Percentiles rank a stretch among this genome's conserved stretches.
Evolutionary conservation across 2,113 vertebrate species (phyloP).

Genomic region (Tapirus terrestris): DNA sequence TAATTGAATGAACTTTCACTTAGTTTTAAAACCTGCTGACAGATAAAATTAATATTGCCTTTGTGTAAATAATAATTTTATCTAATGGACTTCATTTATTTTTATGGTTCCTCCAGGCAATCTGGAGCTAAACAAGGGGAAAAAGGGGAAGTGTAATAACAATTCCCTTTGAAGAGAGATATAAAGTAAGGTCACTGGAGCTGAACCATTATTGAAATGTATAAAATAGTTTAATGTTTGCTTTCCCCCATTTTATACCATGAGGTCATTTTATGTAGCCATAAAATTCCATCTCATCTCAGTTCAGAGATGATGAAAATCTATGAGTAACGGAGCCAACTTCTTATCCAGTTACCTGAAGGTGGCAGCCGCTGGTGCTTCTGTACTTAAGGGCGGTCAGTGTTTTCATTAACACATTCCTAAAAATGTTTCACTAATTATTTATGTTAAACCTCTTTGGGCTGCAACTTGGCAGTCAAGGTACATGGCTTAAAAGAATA

Average conservation of each 20-base stretch:
- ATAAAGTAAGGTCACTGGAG: slow-evolving; percentile 70
- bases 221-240: slow-evolving; percentile 73
- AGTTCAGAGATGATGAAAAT: slow-evolving; percentile 20
- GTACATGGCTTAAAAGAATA: neutral
- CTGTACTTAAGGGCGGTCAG: fast-evolving
- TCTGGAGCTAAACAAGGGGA: slow-evolving; percentile 59
- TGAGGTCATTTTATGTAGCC: slow-evolving; percentile 55
- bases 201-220: slow-evolving; percentile 64
- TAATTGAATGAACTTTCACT: slow-evolving; percentile 50
- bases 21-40: slow-evolving; percentile 65
- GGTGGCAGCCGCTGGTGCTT: neutral
- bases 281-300: slow-evolving; percentile 56
- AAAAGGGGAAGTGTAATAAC: slow-evolving; percentile 37
- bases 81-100: slow-evolving; percentile 73
- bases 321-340: neutral
- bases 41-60: slow-evolving; percentile 70
- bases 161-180: slow-evolving; percentile 25
- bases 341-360: neutral
- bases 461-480: neutral
- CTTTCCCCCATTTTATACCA: slow-evolving; percentile 56
- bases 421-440: slow-evolving; percentile 2
- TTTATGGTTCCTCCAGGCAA: slow-evolving; percentile 67
- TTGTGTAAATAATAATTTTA: slow-evolving; percentile 75
- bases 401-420: neutral
- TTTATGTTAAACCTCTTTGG: neutral